These are phyloP conservation scores for Hydroisotoma schaefferi DNA, from an alignment of 2,888 invertebrate genomes.

Conservation along the genomic window DNA sequence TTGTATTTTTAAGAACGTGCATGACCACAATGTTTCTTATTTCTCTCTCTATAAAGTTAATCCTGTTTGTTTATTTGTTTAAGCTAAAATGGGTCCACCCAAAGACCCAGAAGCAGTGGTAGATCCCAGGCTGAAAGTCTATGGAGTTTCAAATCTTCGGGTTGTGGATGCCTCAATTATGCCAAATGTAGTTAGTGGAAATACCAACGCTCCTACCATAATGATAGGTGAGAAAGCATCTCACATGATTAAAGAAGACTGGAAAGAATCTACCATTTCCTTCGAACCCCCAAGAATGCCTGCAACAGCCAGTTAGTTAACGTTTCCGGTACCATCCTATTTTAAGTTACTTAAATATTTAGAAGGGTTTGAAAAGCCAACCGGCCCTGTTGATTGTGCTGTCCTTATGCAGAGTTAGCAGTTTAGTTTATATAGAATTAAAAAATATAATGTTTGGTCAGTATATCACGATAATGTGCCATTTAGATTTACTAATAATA, in stretches of 20 bases:
- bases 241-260: conserved; percentile 64
- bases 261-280: conserved; percentile 48
- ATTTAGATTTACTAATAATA: too few species aligned
- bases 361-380: too few species aligned
- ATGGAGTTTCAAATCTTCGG: conserved; percentile 49
- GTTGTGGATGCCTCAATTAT: conserved; percentile 57
- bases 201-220: conserved; percentile 66
- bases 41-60: too few species aligned
- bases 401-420: too few species aligned
- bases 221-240: conserved; percentile 71
- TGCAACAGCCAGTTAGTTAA: too few species aligned
- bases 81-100: conserved; percentile 69
- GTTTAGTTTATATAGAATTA: too few species aligned
- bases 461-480: too few species aligned
- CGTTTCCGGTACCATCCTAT: too few species aligned
- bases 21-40: too few species aligned
- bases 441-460: too few species aligned
- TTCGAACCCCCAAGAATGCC: conserved; percentile 15
- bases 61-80: not conserved
- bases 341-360: too few species aligned
- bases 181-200: conserved; percentile 71
- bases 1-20: not conserved
- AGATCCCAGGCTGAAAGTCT: conserved; percentile 64
- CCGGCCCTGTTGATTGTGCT: too few species aligned
- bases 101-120: conserved; percentile 65